Evolutionary conservation across 2,797 vertebrate genomes (phyloP).

Genomic region (Parauchenoglanis ngamensis): DNA sequence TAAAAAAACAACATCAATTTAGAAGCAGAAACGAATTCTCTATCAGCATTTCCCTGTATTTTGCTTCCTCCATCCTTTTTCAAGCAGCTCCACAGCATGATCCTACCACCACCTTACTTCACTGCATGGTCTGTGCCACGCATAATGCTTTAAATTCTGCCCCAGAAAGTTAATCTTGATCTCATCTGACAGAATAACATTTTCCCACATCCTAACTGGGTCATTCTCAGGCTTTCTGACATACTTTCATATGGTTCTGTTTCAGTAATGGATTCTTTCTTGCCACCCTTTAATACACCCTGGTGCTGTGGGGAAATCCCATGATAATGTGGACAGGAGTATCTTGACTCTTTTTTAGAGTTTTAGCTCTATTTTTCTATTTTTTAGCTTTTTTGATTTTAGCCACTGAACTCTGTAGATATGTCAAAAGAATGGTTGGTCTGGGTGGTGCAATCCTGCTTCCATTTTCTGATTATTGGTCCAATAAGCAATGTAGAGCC

Average conservation of each 20-base stretch:
- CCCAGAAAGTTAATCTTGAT: constrained; percentile 3
- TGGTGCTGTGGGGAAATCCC: neutral
- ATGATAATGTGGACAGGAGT: neutral
- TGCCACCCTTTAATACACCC: neutral
- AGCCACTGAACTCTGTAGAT: neutral
- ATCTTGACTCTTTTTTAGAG: constrained; percentile 2
- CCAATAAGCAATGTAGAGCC: neutral
- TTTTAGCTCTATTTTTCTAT: too few relatives aligned
- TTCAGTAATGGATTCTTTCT: constrained; percentile 19
- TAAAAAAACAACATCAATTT: neutral
- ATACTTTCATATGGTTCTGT: constrained; percentile 4
- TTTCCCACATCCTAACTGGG: constrained; percentile 44
- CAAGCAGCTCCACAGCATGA: neutral
- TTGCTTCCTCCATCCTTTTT: neutral
- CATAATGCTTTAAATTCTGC: neutral
- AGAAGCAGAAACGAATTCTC: neutral
- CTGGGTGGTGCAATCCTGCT: neutral
- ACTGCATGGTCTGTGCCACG: neutral
- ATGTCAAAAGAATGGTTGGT: neutral
- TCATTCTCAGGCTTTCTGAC: constrained; percentile 36
- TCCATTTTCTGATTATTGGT: neutral
- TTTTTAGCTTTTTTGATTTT: too few relatives aligned
- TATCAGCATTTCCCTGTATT: neutral
- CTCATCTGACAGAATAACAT: constrained; percentile 28
- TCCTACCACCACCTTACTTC: constrained; percentile 19